Conservation (phyloP, 2,888 invertebrate species). For the Catocala sponsa region DNA sequence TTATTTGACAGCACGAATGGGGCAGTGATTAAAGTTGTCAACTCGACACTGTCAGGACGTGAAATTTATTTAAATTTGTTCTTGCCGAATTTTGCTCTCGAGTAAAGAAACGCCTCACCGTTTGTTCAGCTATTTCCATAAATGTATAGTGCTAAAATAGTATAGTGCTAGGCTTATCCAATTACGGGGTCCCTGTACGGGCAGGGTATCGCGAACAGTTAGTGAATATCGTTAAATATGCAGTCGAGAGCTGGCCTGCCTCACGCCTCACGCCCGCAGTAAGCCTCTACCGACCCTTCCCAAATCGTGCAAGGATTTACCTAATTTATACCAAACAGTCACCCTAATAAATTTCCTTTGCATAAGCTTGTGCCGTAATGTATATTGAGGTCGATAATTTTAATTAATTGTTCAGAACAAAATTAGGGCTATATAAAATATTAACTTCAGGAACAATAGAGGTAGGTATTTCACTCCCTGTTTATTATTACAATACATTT, state of each 20-base stretch:
- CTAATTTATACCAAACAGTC: conserved; percentile 13
- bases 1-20: too few relatives aligned
- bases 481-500: not conserved
- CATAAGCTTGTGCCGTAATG: conserved; percentile 4
- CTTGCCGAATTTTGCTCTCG: too few relatives aligned
- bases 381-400: conserved; percentile 6
- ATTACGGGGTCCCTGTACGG: conserved; percentile 40
- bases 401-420: conserved; percentile 7
- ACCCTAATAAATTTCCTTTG: conserved; percentile 18
- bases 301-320: conserved; percentile 14
- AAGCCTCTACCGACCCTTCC: conserved; percentile 4
- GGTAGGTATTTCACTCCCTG: not conserved
- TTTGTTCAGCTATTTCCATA: too few relatives aligned
- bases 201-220: conserved; percentile 53
- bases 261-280: not conserved
- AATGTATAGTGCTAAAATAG: conserved; percentile 34
- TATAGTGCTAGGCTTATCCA: conserved; percentile 50
- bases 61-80: too few relatives aligned
- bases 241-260: conserved; percentile 50
- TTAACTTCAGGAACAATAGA: conserved; percentile 4
- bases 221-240: conserved; percentile 72
- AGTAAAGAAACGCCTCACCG: too few relatives aligned
- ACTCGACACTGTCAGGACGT: too few relatives aligned
- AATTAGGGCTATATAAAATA: conserved; percentile 3
- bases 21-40: too few relatives aligned